Evolutionary conservation across 1,140 invertebrate genomes (phyloP), one percentile per base, ranked within the genome.

Genomic region (Trialeurodes vaporariorum): DNA sequence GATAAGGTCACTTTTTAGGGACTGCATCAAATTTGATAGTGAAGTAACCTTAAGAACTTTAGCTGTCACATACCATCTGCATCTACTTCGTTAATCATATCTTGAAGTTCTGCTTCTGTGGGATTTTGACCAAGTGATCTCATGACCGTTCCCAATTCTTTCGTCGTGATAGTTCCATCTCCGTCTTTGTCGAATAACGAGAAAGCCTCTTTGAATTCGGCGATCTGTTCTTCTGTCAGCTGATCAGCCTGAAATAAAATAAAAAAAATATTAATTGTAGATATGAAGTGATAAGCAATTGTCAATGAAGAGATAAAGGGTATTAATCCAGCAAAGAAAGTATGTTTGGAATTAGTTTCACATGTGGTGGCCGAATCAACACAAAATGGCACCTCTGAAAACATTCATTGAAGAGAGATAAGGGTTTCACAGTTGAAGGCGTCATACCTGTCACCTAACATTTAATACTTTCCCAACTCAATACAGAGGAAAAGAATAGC

Each of bases 41-140:
- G 25, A 23, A 63, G 27, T 63, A 63, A 21, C 5, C 25, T 13
- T 61, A 22, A 21, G 61, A 21, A 21, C 11, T 22, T 61, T 61
- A 61, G 25, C 9, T 11, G n/a, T 24, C 25, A 84, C 86, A 81
- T 82, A 98, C 97, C 96, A 81, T 99, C 97, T 75, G 96, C 95
- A 83, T 99, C 97, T 69, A 99, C 96, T 86, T 99, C 96, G 81
- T 99, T 98, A 81, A 99, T 98, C 96, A 99, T 98, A 81, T 98
- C 96, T 80, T 98, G 96, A 59, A 99, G 86, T 81, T 99, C 97
- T 61, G 96, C 96, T 83, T 99, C 97, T 76, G 97, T 98, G 75
- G 97, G 96, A 82, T 99, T 98, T 83, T 99, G 96, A 73, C 97
- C 97, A 78, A 99, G 84, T 65, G 95, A 98, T 76, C 96, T 84